A percentile compares a stretch with the other conserved stretches of the same genome.
Conservation (phyloP, 1,140 invertebrate genomes). For the Drosophila insularis region DNA sequence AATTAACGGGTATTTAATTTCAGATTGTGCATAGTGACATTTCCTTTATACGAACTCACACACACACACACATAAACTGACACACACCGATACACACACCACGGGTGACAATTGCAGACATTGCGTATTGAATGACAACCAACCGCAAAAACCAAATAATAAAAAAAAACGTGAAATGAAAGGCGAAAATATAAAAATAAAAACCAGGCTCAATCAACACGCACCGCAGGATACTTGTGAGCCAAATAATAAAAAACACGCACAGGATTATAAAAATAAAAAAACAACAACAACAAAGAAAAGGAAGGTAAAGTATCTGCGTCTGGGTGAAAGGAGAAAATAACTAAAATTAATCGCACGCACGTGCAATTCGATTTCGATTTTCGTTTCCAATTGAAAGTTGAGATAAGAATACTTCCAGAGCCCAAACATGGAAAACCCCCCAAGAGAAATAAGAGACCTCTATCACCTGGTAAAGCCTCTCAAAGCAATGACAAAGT, state of each 20-base stretch:
- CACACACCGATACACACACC: constrained; percentile 31
- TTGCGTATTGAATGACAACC: constrained; percentile 55
- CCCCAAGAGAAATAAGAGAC: neutral
- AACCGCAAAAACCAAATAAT: constrained; percentile 48
- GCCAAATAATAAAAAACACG: constrained; percentile 44
- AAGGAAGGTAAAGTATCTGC: constrained; percentile 11
- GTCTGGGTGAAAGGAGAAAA: constrained; percentile 16
- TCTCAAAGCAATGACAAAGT: constrained; percentile 31
- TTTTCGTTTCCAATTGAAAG: constrained; percentile 26
- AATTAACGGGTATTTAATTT: constrained; percentile 66
- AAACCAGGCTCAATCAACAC: constrained; percentile 56
- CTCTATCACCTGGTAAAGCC: constrained; percentile 33
- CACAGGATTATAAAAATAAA: constrained; percentile 49
- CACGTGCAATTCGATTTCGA: constrained; percentile 49
- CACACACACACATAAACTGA: neutral
- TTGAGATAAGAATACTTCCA: constrained; percentile 34
- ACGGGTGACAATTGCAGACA: constrained; percentile 63
- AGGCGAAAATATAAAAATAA: constrained; percentile 27
- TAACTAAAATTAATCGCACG: constrained; percentile 61
- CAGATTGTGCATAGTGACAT: constrained; percentile 21
- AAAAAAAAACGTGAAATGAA: constrained; percentile 36
- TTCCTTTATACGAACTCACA: constrained; percentile 1
- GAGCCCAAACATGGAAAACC: too few relatives aligned
- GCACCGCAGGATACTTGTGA: constrained; percentile 60
- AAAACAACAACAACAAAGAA: constrained; percentile 25